Evolutionary conservation across 2,113 vertebrate genomes (phyloP), one percentile per base, ranked within the genome.

Genomic region (Mola mola): DNA sequence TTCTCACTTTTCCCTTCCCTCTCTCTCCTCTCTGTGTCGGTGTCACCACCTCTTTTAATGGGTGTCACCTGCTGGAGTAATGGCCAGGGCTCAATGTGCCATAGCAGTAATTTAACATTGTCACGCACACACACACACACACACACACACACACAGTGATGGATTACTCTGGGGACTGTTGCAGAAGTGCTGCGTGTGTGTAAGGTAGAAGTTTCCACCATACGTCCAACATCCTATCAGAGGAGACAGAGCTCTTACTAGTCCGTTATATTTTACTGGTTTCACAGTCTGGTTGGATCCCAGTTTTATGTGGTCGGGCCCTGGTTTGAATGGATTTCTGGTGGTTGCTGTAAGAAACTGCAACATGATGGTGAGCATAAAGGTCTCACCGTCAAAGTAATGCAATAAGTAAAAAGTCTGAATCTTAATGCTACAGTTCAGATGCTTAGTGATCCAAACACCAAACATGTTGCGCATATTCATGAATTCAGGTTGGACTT

Each of bases 31-130:
- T 56, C 72, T 52, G 16, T 74, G 75, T 81, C 73, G 62, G 82
- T 87, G 78, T 79, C 78, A 63, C 80, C 73, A 78, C 82, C 86
- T 88, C 66, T 78, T 81, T 85, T 82, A 85, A 87, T 85, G 81
- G 74, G 83, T 83, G 79, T 86, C 83, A 89, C 76, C 79, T 81
- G 72, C 41, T 56, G 53, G 81, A 87, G 81, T 81, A 82, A 87
- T 84, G 79, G 63, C 81, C 52, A 53, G 71, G 71, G 80, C 78
- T 87, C 80, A 87, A 69, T 80, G 75, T 87, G 87, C 81, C 82
- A 85, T 72, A 82, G 84, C 81, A 86, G 83, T 87, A 85, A 89
- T 86, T 85, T 84, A 84, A 84, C 76, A 85, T 75, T 82, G 79
- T 71, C 72, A 40, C 67, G 77, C 53, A 59, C 8, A 50, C 66